Percentiles rank a stretch among this genome's conserved stretches.
Conservation (phyloP, 1,140 invertebrate species). For the Myzus persicae region DNA sequence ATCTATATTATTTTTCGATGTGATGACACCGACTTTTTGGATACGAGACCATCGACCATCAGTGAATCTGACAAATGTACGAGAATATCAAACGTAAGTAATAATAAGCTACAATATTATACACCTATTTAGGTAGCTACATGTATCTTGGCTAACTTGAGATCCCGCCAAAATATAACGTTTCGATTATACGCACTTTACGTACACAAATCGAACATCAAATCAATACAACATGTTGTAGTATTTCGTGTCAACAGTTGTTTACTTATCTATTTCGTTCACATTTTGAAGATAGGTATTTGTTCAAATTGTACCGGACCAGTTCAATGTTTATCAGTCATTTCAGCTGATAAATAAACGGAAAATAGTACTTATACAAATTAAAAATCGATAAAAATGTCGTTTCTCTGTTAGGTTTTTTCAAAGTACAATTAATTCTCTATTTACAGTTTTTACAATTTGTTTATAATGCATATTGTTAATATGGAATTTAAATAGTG, state of each 20-base stretch:
- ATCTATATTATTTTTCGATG: not conserved
- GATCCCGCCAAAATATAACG: not conserved
- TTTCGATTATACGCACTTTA: not conserved
- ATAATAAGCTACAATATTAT: not conserved
- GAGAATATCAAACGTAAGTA: slow-evolving; percentile 25
- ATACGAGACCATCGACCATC: not conserved
- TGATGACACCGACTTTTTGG: slow-evolving; percentile 38
- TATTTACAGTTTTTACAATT: not conserved
- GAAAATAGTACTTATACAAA: not conserved
- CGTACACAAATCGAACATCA: not conserved
- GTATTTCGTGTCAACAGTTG: not conserved
- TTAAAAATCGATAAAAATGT: too few species aligned
- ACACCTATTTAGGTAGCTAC: not conserved
- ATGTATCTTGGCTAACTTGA: not conserved
- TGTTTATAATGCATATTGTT: not conserved
- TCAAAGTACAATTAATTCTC: not conserved
- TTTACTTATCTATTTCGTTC: not conserved
- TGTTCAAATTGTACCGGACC: not conserved
- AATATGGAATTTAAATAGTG: not conserved
- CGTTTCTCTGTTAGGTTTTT: not conserved
- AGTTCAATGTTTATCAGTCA: not conserved
- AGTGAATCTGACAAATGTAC: slow-evolving; percentile 7
- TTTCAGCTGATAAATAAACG: not conserved
- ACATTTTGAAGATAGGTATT: not conserved
- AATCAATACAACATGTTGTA: not conserved